Evolutionary conservation across 64 coral and sea anemone species (phyloP).

Genomic region (Pocillopora verrucosa): DNA sequence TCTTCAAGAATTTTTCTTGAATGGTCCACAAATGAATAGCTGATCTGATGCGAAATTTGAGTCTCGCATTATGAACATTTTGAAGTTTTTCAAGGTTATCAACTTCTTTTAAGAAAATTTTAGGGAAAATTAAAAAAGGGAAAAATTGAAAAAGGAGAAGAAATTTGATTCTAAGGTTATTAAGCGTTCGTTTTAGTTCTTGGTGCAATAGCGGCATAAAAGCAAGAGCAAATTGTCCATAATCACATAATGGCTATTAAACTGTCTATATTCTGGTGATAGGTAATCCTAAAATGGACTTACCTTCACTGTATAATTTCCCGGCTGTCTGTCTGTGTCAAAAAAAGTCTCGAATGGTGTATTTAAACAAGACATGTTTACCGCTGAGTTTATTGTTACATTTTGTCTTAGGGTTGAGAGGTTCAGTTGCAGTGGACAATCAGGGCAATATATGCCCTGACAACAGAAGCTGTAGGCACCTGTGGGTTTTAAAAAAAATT

Average conservation of each 20-base stretch:
- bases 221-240: no score
- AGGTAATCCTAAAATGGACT: no score
- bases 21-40: not conserved
- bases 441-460: not conserved
- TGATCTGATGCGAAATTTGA: not conserved
- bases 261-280: no score
- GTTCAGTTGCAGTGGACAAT: not conserved
- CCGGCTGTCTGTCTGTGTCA: not conserved
- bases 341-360: not conserved
- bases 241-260: no score
- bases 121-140: no score
- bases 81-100: no score
- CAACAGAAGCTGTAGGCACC: not conserved
- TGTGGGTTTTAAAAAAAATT: not conserved
- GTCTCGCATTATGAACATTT: no score
- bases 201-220: no score
- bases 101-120: no score
- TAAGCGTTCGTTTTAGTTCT: no score
- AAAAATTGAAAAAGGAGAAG: no score
- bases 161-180: no score
- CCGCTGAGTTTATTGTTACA: not conserved
- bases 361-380: slow-evolving; percentile 42
- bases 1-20: not conserved
- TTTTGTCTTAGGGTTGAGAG: not conserved
- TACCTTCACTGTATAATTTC: not conserved